Evolutionary conservation across 2,797 vertebrate species (phyloP), one percentile per base, ranked within the genome.

Genomic region (Nothura maculosa): DNA sequence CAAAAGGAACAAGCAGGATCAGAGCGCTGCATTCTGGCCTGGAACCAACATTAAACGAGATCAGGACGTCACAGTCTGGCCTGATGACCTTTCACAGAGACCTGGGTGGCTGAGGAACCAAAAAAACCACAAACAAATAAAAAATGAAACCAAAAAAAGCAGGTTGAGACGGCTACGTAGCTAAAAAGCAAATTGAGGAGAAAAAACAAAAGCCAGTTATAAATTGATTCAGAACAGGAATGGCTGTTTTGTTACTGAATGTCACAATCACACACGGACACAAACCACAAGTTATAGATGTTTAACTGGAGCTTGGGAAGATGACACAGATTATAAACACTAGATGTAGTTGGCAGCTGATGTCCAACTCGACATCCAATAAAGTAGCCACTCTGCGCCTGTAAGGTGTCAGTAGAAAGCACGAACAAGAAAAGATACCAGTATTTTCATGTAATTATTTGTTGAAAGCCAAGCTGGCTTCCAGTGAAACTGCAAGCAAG

Each of bases 281-380:
- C 7, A 5, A 4, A 16, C 13, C 28, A 30, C 55, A 0, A 1
- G 16, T 17, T 27, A 7, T 8, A 43, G 9, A 28, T 3, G 58
- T 58, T 40, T 32, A 64, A 45, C n/a, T 21, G n/a, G 15, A 64
- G 12, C 14, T 21, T 38, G 24, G 19, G n/a, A 36, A 32, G 34
- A n/a, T 3, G 20, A 78, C 62, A 47, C 22, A 24, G n/a, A 48
- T 18, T 40, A 17, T 1, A 36, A 58, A 22, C 21, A 24, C 13
- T 24, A 0, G 5, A 2, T 21, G 63, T 14, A n/a, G 24, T 0
- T 32, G 50, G 25, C 18, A 50, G 25, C 1, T 1, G 12, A 17
- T 15, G 17, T 1, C 27, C 28, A 10, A 6, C 16, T 6, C 62
- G 14, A 2, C 2, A 4, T n/a, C 28, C 34, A 67, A 54, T 11